These are phyloP conservation scores for Andrena bucephala DNA, from an alignment of 2,888 invertebrate genomes.

Conservation along the genomic window DNA sequence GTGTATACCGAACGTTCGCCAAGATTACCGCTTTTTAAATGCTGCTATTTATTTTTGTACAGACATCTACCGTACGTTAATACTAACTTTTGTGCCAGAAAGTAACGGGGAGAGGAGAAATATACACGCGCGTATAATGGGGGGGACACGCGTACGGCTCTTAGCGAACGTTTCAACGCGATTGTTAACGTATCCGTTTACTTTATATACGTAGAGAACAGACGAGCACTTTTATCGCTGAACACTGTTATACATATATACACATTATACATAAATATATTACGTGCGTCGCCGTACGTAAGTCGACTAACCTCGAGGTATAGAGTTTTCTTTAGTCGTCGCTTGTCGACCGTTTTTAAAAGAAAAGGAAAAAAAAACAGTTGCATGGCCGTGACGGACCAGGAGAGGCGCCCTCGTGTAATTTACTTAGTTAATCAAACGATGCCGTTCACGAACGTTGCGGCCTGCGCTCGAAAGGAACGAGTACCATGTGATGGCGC, in stretches of 20 bases:
- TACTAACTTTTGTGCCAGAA: conserved; percentile 82
- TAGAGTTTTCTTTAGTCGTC: conserved; percentile 37
- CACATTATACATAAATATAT: conserved; percentile 14
- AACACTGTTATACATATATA: conserved; percentile 44
- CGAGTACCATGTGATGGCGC: conserved; percentile 66
- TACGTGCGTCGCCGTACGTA: conserved; percentile 16
- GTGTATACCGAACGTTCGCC: conserved; percentile 40
- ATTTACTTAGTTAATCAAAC: conserved; percentile 2
- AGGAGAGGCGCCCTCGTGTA: not conserved
- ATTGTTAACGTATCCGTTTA: conserved; percentile 59
- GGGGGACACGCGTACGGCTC: not conserved
- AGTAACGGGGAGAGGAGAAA: conserved; percentile 65
- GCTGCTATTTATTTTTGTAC: conserved; percentile 84
- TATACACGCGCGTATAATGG: conserved; percentile 47
- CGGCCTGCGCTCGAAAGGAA: conserved; percentile 42
- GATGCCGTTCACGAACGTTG: conserved; percentile 12
- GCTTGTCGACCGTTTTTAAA: conserved; percentile 28
- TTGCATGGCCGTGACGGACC: not conserved
- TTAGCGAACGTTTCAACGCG: conserved; percentile 45
- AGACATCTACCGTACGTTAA: conserved; percentile 78
- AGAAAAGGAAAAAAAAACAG: not conserved
- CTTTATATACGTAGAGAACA: conserved; percentile 32
- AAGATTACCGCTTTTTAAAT: conserved; percentile 73
- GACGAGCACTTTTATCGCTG: conserved; percentile 46
- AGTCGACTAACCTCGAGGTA: conserved; percentile 13